Evolutionary conservation across 2,888 invertebrate species (phyloP).

Genomic region (Diplolepis rosae): DNA sequence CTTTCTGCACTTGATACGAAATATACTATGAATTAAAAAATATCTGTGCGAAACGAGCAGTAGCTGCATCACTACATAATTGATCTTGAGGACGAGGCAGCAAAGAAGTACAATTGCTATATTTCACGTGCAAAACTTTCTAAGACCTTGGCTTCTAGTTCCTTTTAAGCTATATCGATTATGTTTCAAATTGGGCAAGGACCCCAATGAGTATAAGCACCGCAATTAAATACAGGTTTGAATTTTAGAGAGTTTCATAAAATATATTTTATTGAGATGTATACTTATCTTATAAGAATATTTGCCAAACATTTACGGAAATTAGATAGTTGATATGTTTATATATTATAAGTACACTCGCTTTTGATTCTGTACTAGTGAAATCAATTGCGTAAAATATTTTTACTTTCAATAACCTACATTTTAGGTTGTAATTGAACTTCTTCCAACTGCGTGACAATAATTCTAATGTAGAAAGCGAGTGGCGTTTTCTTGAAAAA

Average conservation of each 20-base stretch:
- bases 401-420: too few relatives aligned
- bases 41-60: too few relatives aligned
- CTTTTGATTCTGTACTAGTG: too few relatives aligned
- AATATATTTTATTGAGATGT: neutral
- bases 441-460: neutral
- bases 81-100: neutral
- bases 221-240: neutral
- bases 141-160: conserved; percentile 4
- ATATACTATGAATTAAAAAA: too few relatives aligned
- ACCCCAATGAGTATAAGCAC: neutral
- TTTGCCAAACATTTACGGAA: too few relatives aligned
- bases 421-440: neutral
- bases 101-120: neutral
- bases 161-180: neutral
- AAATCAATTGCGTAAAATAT: too few relatives aligned
- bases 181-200: neutral
- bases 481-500: too few relatives aligned
- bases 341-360: too few relatives aligned
- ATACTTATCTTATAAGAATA: too few relatives aligned
- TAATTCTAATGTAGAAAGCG: neutral
- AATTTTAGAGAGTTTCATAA: neutral
- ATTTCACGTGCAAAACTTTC: conserved; percentile 12
- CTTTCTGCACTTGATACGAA: too few relatives aligned
- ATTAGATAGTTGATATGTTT: too few relatives aligned
- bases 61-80: neutral